phyloP scores from a whole-genome alignment of 2,113 vertebrate species.

The Campylomormyrus tamandua region DNA sequence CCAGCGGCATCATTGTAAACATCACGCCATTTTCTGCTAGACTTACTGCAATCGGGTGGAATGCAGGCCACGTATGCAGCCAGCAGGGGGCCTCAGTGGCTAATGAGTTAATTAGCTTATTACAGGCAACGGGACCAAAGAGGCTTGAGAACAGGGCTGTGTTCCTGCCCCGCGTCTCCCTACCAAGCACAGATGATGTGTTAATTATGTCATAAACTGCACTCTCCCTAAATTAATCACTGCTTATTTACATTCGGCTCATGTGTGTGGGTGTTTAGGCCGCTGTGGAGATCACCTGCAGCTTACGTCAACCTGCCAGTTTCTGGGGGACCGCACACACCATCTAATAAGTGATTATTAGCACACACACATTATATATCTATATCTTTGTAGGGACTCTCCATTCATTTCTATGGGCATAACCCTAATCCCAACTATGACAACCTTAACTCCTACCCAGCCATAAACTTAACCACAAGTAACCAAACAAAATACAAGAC shows the following conservation, averaged over 20 bases:
- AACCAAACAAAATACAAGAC: not conserved
- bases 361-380: not conserved
- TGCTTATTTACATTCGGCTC: not conserved
- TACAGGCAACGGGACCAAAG: not conserved
- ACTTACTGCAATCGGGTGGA: not conserved
- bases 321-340: not conserved
- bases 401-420: not conserved
- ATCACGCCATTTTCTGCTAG: not conserved
- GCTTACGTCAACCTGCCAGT: not conserved
- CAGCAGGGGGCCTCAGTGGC: not conserved
- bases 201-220: not conserved
- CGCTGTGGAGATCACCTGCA: not conserved
- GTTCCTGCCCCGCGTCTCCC: not conserved
- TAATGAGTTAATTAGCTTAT: constrained; percentile 3
- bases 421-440: not conserved
- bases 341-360: not conserved
- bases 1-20: not conserved
- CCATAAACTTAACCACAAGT: not conserved
- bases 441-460: not conserved
- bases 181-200: not conserved
- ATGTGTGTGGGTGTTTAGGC: not conserved
- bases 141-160: not conserved
- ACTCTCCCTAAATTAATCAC: not conserved
- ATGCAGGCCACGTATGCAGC: not conserved
- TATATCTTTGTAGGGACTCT: not conserved